phyloP scores from a whole-genome alignment of 2,888 invertebrate genomes.

The Hirtodrosophila duncani region DNA sequence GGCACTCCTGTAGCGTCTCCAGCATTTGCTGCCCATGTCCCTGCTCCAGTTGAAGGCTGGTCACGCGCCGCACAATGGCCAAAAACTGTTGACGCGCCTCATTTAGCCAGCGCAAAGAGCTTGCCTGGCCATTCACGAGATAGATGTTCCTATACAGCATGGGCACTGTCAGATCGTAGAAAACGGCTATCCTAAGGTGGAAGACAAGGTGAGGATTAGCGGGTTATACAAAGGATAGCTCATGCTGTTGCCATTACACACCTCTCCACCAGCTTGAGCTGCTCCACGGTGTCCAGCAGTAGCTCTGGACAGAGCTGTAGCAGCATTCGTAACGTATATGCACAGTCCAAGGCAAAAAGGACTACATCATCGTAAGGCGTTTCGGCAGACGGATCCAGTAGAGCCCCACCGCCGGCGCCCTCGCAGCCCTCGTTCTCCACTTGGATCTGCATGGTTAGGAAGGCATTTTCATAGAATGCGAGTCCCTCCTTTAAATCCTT shows the following conservation, averaged over 20 bases:
- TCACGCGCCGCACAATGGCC: slow-evolving; percentile 77
- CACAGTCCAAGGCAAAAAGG: slow-evolving; percentile 84
- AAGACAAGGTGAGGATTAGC: background rate
- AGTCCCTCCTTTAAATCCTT: slow-evolving; percentile 81
- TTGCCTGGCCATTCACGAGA: slow-evolving; percentile 67
- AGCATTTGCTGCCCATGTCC: slow-evolving; percentile 67
- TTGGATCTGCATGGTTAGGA: slow-evolving; percentile 73
- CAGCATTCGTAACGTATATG: slow-evolving; percentile 84
- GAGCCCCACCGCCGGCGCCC: slow-evolving; percentile 65
- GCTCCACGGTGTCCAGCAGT: slow-evolving; percentile 80
- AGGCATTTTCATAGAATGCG: slow-evolving; percentile 80
- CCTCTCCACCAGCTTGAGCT: slow-evolving; percentile 81
- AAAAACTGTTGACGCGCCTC: slow-evolving; percentile 78
- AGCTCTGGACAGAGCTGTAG: slow-evolving; percentile 82
- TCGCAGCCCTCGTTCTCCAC: slow-evolving; percentile 75
- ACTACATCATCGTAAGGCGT: slow-evolving; percentile 83
- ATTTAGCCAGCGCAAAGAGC: slow-evolving; percentile 74
- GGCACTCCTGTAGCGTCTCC: slow-evolving; percentile 79
- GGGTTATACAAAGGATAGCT: background rate
- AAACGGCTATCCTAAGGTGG: slow-evolving; percentile 83
- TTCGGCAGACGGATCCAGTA: slow-evolving; percentile 56
- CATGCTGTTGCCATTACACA: slow-evolving; percentile 59
- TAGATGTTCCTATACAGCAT: slow-evolving; percentile 83
- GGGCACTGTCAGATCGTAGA: slow-evolving; percentile 88
- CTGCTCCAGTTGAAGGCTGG: slow-evolving; percentile 74